A percentile compares a stretch with the other conserved stretches of the same genome.
phyloP scores from a whole-genome alignment of 1,140 invertebrate genomes.

The Ips nitidus region DNA sequence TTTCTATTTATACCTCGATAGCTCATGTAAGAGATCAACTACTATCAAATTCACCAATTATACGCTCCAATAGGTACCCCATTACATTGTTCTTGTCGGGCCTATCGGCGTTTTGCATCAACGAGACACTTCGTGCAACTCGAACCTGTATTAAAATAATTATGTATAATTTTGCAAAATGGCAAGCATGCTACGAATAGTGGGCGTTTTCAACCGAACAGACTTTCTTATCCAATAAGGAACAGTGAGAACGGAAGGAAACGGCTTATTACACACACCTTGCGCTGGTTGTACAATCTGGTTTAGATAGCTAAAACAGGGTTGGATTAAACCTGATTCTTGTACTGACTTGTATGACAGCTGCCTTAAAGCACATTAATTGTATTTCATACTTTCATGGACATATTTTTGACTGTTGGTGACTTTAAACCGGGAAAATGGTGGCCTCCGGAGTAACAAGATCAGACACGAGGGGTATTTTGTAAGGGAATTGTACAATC shows the following conservation, averaged over 20 bases:
- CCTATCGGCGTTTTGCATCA: conserved; percentile 3
- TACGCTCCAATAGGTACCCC: background rate
- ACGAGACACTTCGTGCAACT: background rate
- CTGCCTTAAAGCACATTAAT: no score
- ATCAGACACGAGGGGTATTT: no score
- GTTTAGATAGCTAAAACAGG: background rate
- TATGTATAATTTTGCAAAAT: conserved; percentile 26
- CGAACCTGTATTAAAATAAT: conserved; percentile 18
- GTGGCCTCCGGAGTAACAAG: no score
- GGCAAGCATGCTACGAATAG: conserved; percentile 25
- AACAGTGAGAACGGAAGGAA: conserved; percentile 9
- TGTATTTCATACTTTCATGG: no score
- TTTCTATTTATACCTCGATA: no score
- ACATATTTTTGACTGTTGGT: no score
- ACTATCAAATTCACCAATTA: background rate
- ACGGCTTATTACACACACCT: conserved; percentile 1
- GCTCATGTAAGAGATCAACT: no score
- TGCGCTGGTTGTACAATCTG: background rate
- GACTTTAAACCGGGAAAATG: no score
- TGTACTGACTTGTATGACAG: no score
- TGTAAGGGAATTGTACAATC: no score
- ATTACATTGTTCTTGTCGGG: background rate
- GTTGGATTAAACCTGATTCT: no score
- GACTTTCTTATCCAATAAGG: conserved; percentile 15
- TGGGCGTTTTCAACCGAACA: conserved; percentile 26